A percentile compares a stretch with the other conserved stretches of the same genome.
Evolutionary conservation across 1,140 invertebrate genomes (phyloP).

Genomic region (Holcopasites calliopsidis): DNA sequence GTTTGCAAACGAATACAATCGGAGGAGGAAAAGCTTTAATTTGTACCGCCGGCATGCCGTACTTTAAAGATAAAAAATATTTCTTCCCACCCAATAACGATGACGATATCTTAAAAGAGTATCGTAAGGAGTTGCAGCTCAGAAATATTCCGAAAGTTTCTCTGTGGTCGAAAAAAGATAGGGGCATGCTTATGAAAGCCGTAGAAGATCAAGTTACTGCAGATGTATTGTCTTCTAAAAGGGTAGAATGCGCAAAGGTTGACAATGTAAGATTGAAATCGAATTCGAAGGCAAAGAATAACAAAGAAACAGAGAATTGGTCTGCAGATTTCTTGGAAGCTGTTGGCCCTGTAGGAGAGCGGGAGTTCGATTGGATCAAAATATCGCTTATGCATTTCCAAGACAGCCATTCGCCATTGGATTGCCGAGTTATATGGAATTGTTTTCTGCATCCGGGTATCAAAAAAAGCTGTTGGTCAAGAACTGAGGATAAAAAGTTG

Average conservation of each 20-base stretch:
- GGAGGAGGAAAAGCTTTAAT: conserved; percentile 34
- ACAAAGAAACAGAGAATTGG: conserved; percentile 20
- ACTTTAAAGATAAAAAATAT: conserved; percentile 75
- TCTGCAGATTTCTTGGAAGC: conserved; percentile 61
- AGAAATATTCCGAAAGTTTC: conserved; percentile 62
- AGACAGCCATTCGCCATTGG: conserved; percentile 77
- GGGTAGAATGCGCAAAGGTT: neutral
- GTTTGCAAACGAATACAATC: conserved; percentile 8
- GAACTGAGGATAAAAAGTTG: conserved; percentile 81
- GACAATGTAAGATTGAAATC: neutral
- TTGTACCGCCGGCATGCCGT: conserved; percentile 73
- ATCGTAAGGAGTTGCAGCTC: conserved; percentile 69
- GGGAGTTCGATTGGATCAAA: conserved; percentile 78
- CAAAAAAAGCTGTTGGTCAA: conserved; percentile 82
- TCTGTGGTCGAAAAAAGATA: conserved; percentile 71
- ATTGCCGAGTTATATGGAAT: conserved; percentile 84
- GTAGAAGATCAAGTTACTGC: conserved; percentile 62
- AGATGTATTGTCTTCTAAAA: conserved; percentile 2
- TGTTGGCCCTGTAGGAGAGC: conserved; percentile 60
- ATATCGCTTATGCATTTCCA: conserved; percentile 77
- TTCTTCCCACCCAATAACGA: conserved; percentile 73
- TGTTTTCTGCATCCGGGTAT: conserved; percentile 84
- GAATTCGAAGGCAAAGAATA: neutral
- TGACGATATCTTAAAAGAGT: conserved; percentile 72
- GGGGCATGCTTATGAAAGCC: conserved; percentile 63